Evolutionary conservation across 1,140 invertebrate genomes (phyloP).

Genomic region (Heliconius congener): DNA sequence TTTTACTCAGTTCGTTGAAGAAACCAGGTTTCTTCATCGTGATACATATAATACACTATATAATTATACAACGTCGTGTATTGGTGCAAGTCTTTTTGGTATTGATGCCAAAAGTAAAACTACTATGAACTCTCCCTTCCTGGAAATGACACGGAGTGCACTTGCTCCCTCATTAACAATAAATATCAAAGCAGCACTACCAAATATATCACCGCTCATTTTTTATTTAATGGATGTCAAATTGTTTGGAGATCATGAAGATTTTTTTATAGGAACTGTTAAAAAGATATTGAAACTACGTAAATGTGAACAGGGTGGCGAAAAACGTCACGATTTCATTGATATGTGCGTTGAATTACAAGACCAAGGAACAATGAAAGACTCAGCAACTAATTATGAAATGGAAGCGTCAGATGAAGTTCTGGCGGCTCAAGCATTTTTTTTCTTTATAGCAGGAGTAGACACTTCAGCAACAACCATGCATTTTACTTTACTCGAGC

Average conservation of each 20-base stretch:
- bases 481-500: slow-evolving; percentile 63
- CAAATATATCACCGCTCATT: slow-evolving; percentile 35
- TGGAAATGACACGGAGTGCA: slow-evolving; percentile 42
- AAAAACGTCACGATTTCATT: slow-evolving; percentile 50
- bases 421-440: slow-evolving; percentile 77
- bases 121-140: slow-evolving; percentile 51
- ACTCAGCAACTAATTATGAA: slow-evolving; percentile 42
- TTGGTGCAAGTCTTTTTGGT: slow-evolving; percentile 51
- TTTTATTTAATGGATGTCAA: slow-evolving; percentile 44
- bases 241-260: slow-evolving; percentile 47
- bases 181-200: slow-evolving; percentile 42
- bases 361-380: slow-evolving; percentile 45
- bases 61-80: slow-evolving; percentile 48
- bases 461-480: slow-evolving; percentile 75
- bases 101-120: slow-evolving; percentile 46
- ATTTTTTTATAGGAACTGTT: slow-evolving; percentile 49
- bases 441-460: slow-evolving; percentile 82
- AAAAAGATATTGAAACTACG: slow-evolving; percentile 44
- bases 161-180: slow-evolving; percentile 24
- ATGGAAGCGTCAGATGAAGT: slow-evolving; percentile 65
- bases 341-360: slow-evolving; percentile 50
- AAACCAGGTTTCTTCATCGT: slow-evolving; percentile 23
- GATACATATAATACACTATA: slow-evolving; percentile 42
- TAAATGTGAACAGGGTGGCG: slow-evolving; percentile 22
- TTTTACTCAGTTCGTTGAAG: slow-evolving; percentile 46